These are phyloP conservation scores for Cuculus canorus DNA, from an alignment of 2,797 vertebrate species.

Conservation along the genomic window DNA sequence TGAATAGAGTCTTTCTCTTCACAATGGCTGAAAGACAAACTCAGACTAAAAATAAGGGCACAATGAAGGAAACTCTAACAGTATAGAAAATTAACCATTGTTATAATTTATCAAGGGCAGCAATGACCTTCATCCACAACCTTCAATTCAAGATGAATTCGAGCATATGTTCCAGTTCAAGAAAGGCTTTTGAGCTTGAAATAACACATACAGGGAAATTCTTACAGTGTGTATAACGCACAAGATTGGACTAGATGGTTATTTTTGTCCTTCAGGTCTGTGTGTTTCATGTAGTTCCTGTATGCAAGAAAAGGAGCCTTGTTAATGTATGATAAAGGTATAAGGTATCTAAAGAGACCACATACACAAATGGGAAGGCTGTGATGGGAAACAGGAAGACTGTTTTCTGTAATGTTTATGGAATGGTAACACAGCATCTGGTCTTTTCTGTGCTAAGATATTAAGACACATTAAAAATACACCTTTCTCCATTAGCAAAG, in stretches of 20 bases:
- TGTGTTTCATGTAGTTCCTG: background rate
- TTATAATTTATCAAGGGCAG: background rate
- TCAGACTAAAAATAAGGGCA: background rate
- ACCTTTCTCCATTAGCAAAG: background rate
- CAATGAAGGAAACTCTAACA: background rate
- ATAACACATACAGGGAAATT: background rate
- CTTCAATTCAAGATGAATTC: background rate
- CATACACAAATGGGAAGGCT: background rate
- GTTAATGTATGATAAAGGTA: background rate
- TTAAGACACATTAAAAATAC: background rate
- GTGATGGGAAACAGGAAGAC: background rate
- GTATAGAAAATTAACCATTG: slow-evolving; percentile 3
- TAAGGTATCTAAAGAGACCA: background rate
- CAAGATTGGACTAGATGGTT: background rate
- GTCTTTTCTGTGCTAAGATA: background rate
- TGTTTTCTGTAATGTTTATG: background rate
- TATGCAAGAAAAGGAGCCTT: background rate
- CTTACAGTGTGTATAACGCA: background rate
- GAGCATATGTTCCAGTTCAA: background rate
- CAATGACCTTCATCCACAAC: background rate
- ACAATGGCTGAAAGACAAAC: slow-evolving; percentile 13
- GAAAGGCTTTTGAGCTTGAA: background rate
- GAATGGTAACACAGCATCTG: background rate
- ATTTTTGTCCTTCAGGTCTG: background rate
- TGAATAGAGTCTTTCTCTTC: background rate